These are phyloP conservation scores for Timandra comae DNA, from an alignment of 2,888 invertebrate genomes.

Conservation along the genomic window DNA sequence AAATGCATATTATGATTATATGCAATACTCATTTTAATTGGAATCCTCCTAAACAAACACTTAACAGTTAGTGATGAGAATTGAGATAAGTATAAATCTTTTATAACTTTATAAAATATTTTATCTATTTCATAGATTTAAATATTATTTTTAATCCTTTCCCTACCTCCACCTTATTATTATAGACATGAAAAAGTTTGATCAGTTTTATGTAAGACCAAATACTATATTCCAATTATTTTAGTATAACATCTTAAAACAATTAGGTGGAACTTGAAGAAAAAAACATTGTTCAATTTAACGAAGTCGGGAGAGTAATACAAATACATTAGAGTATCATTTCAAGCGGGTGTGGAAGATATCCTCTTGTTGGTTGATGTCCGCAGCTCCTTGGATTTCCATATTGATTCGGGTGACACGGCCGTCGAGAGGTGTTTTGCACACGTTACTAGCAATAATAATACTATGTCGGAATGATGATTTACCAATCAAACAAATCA, in stretches of 20 bases:
- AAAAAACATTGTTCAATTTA: constrained; percentile 19
- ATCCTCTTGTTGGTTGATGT: constrained; percentile 7
- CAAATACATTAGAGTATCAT: constrained; percentile 13
- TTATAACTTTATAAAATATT: constrained; percentile 34
- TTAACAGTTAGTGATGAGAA: no score
- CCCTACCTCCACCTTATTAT: constrained; percentile 54
- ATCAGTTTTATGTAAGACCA: no score
- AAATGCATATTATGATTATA: constrained; percentile 2
- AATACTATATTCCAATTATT: constrained; percentile 14
- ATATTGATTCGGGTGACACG: constrained; percentile 65
- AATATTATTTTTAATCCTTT: constrained; percentile 30
- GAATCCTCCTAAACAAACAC: constrained; percentile 28
- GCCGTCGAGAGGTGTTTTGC: constrained; percentile 61
- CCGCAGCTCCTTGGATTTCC: constrained; percentile 36
- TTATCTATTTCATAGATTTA: constrained; percentile 44
- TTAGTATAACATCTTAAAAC: constrained; percentile 13
- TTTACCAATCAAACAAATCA: constrained; percentile 4
- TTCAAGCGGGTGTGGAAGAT: constrained; percentile 4
- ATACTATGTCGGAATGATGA: constrained; percentile 52
- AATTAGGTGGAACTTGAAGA: constrained; percentile 14
- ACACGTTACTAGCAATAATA: constrained; percentile 73
- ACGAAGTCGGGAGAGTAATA: constrained; percentile 19
- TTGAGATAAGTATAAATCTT: constrained; percentile 25
- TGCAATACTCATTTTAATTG: constrained; percentile 3
- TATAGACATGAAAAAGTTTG: constrained; percentile 28